These are phyloP conservation scores for Connochaetes taurinus DNA, from an alignment of 2,113 vertebrate species.

Conservation along the genomic window DNA sequence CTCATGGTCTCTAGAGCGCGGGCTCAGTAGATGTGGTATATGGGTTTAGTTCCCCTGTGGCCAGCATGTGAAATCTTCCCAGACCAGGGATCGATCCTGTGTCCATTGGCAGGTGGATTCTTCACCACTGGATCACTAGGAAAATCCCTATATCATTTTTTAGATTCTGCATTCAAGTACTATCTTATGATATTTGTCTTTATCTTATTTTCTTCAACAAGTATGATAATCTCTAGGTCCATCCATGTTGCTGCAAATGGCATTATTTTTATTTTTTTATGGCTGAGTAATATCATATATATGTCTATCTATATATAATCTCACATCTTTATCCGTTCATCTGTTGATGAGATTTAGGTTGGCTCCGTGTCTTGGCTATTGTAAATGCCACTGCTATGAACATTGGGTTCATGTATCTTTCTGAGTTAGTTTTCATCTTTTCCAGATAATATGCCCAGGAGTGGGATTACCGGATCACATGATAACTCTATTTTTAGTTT, in stretches of 20 bases:
- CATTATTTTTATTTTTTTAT: background rate
- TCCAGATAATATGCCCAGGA: background rate
- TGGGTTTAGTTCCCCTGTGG: background rate
- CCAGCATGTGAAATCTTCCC: background rate
- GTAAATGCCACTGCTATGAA: background rate
- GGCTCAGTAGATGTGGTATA: background rate
- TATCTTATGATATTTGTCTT: background rate
- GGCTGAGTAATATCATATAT: background rate
- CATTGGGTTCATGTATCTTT: background rate
- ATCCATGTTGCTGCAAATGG: background rate
- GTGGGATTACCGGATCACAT: background rate
- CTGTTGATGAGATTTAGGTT: background rate
- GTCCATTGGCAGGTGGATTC: background rate
- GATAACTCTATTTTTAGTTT: background rate
- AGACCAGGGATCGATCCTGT: background rate
- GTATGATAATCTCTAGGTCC: background rate
- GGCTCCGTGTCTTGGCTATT: background rate
- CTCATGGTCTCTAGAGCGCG: fast-evolving
- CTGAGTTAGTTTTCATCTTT: background rate
- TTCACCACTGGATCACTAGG: background rate
- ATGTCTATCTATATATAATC: background rate
- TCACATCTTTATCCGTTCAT: background rate
- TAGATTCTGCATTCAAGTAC: background rate
- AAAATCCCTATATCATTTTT: background rate
- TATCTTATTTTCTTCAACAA: background rate